Evolutionary conservation across 2,797 vertebrate species (phyloP), one percentile per base, ranked within the genome.

Genomic region (Coreius guichenoti): DNA sequence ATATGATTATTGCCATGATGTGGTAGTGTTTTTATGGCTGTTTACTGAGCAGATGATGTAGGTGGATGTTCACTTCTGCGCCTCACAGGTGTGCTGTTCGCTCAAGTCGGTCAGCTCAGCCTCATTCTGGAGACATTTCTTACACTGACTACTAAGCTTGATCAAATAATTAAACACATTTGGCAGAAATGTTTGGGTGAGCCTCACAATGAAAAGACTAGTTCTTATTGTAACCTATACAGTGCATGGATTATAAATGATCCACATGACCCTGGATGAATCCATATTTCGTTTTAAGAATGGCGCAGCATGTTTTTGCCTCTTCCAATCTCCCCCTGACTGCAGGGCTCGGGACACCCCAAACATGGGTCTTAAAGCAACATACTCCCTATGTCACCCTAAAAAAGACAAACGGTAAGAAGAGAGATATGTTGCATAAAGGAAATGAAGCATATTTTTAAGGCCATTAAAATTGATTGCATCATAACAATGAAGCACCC

Each of bases 31-130:
- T 63, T 31, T 21, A 31, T 33, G 54, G 81, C 26, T 58, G 47
- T 9, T 68, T 14, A 73, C 11, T 54, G 63, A 33, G 75, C 21
- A 49, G 75, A 70, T 45, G 36, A 78, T 70, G 67, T 36, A 21
- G 43, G 81, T 65, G 36, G 36, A 61, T 61, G 80, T 84, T 68
- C 74, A 56, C 61, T 45, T 58, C 58, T 75, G 72, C 8, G 72
- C 81, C 81, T 76, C 82, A 77, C 82, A 69, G 65, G 75, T 85
- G 75, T 85, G 75, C 83, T 85, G 76, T 79, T 85, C 17, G 5
- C 75, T 72, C 51, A 39, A n/a, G 51, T 76, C 81, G 47, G 29
- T 33, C 56, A 74, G 81, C 29, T 51, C 69, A 31, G 26, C 6
- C 61, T 65, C 61, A 12, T 49, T 47, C 36, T 19, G 39, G 8